Percentiles rank a stretch among this genome's conserved stretches.
These are phyloP conservation scores for Pectinophora gossypiella DNA, from an alignment of 1,140 invertebrate species.

Conservation along the genomic window DNA sequence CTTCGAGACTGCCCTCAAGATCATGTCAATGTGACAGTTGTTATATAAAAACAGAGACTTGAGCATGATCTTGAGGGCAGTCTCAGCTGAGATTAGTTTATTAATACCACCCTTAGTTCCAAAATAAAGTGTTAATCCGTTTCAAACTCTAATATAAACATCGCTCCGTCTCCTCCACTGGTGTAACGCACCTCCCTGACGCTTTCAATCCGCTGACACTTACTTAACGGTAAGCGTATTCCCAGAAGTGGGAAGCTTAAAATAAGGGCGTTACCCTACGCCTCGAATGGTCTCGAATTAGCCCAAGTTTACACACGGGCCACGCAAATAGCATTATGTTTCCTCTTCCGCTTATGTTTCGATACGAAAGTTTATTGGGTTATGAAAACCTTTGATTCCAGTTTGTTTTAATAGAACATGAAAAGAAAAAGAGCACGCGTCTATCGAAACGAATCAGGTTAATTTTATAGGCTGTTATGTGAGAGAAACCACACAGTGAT, in stretches of 20 bases:
- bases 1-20: no score
- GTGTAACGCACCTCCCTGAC: no score
- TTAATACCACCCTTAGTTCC: no score
- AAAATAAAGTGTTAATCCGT: no score
- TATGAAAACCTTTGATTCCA: conserved; percentile 22
- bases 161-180: no score
- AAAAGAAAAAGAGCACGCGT: neutral
- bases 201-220: neutral
- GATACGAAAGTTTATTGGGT: conserved; percentile 16
- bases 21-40: no score
- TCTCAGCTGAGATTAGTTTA: no score
- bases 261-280: conserved; percentile 32
- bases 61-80: no score
- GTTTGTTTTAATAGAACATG: neutral
- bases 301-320: conserved; percentile 8
- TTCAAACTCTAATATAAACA: no score
- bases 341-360: conserved; percentile 27
- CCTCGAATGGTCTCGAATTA: conserved; percentile 25
- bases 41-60: no score
- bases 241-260: conserved; percentile 3
- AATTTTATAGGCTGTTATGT: neutral
- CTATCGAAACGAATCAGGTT: no score
- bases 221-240: no score
- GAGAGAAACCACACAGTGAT: neutral
- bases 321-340: conserved; percentile 27